These are phyloP conservation scores for Passerina amoena DNA, from an alignment of 2,113 vertebrate genomes.

Conservation along the genomic window DNA sequence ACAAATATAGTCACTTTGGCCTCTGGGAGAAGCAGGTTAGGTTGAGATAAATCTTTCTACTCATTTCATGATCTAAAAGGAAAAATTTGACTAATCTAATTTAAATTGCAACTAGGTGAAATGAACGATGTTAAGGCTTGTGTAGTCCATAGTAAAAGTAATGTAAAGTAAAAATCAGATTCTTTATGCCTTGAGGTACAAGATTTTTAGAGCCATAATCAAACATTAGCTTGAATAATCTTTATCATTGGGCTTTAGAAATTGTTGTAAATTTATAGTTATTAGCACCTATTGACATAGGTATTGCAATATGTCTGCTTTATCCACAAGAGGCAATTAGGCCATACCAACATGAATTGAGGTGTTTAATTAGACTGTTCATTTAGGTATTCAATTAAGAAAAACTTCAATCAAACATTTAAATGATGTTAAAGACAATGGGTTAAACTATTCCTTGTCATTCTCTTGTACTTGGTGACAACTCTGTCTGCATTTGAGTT, in stretches of 20 bases:
- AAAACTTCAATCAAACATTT: background rate
- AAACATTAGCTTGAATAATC: background rate
- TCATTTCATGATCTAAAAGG: background rate
- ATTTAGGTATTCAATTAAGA: background rate
- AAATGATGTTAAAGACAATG: background rate
- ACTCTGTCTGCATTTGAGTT: background rate
- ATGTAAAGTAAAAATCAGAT: background rate
- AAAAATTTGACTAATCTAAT: background rate
- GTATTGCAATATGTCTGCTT: background rate
- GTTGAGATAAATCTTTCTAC: background rate
- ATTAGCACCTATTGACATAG: background rate
- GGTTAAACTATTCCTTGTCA: background rate
- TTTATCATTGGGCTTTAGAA: background rate
- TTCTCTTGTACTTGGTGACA: background rate
- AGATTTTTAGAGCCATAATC: background rate
- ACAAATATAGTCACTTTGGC: background rate
- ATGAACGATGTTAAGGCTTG: background rate
- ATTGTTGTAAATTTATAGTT: background rate
- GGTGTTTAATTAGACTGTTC: background rate
- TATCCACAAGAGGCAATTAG: background rate
- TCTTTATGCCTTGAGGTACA: background rate
- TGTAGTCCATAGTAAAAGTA: background rate
- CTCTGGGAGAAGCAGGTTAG: background rate
- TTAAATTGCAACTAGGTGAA: background rate
- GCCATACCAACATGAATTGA: background rate